These are phyloP conservation scores for Latheticus oryzae DNA, from an alignment of 2,888 invertebrate genomes.

Conservation along the genomic window DNA sequence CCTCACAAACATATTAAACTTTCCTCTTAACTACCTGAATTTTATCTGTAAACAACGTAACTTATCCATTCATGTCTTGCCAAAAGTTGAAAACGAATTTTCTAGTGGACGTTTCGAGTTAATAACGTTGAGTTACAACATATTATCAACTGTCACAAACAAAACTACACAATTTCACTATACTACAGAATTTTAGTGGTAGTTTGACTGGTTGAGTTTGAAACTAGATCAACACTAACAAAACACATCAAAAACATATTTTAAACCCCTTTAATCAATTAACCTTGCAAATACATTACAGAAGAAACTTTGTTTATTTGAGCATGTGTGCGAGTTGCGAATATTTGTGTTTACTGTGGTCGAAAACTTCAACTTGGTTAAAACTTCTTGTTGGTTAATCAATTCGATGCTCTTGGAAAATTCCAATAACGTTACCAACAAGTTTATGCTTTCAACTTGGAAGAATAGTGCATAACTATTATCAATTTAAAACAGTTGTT, in stretches of 20 bases:
- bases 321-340: constrained; percentile 1
- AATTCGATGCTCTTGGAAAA: constrained; percentile 9
- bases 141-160: constrained; percentile 15
- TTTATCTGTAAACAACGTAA: no score
- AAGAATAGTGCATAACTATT: no score
- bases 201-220: constrained; percentile 25
- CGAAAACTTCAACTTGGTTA: background rate
- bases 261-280: constrained; percentile 21
- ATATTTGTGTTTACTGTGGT: constrained; percentile 29
- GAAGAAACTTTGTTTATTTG: constrained; percentile 17
- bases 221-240: constrained; percentile 6
- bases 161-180: constrained; percentile 2
- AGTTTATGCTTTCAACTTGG: constrained; percentile 7
- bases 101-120: no score
- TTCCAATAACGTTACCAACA: constrained; percentile 11
- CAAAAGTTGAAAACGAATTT: background rate
- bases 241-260: constrained; percentile 27
- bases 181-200: constrained; percentile 5
- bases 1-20: no score
- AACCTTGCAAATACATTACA: constrained; percentile 18
- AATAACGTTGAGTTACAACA: background rate
- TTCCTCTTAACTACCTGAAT: no score
- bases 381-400: constrained; percentile 11
- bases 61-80: no score
- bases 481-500: no score